A percentile compares a stretch with the other conserved stretches of the same genome.
Conservation (phyloP, 1,140 invertebrate genomes). For the Spodoptera litura region DNA sequence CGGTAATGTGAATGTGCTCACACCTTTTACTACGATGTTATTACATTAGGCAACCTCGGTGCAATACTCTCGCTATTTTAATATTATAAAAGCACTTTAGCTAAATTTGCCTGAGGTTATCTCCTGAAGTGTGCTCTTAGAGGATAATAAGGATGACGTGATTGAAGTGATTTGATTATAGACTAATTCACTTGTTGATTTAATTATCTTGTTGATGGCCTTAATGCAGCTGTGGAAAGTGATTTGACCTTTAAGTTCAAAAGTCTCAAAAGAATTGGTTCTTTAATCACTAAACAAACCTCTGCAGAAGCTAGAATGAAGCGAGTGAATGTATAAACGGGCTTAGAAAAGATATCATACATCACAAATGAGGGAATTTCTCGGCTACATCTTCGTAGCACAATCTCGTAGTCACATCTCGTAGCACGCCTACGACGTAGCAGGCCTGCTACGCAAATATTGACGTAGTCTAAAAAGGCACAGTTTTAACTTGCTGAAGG, state of each 20-base stretch:
- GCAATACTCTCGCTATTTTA: slow-evolving; percentile 36
- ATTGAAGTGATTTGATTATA: neutral
- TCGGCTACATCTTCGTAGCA: neutral
- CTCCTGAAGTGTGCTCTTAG: slow-evolving; percentile 18
- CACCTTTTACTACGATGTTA: slow-evolving; percentile 23
- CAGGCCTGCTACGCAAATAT: slow-evolving; percentile 25
- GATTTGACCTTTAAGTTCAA: too few relatives aligned
- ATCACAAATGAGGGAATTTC: neutral
- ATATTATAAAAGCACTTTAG: slow-evolving; percentile 35
- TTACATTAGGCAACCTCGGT: slow-evolving; percentile 33
- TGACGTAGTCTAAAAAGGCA: slow-evolving; percentile 25
- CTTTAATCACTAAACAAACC: too few relatives aligned
- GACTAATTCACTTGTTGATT: neutral
- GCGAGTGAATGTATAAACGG: too few relatives aligned
- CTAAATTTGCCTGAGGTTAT: slow-evolving; percentile 33
- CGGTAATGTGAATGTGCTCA: slow-evolving; percentile 22
- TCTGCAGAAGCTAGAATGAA: too few relatives aligned
- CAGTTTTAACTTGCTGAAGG: slow-evolving; percentile 24
- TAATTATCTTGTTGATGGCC: neutral
- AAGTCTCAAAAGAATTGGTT: too few relatives aligned
- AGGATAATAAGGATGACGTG: slow-evolving; percentile 14
- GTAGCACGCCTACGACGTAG: slow-evolving; percentile 28
- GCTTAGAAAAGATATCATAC: neutral
- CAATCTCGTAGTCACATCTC: slow-evolving; percentile 25
- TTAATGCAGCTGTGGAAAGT: neutral